Conservation (phyloP, 1,140 invertebrate genomes). For the Lepidurus packardi region DNA sequence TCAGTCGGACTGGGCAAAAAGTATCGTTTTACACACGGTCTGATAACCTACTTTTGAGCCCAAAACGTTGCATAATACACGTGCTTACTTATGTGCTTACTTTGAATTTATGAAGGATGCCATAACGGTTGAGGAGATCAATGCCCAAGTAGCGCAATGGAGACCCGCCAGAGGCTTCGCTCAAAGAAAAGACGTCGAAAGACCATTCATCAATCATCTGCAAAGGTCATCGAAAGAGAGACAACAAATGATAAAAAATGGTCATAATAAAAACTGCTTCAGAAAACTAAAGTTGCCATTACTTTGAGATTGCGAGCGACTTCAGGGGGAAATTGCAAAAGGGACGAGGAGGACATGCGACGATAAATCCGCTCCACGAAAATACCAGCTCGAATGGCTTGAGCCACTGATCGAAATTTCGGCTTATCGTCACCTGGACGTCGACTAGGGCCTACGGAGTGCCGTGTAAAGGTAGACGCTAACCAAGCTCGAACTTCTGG, state of each 20-base stretch:
- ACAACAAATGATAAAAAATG: not conserved
- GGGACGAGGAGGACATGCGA: conserved; percentile 72
- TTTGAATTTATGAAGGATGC: conserved; percentile 93
- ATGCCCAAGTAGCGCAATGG: conserved; percentile 89
- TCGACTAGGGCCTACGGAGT: conserved; percentile 60
- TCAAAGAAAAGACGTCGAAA: conserved; percentile 87
- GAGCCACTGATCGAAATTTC: conserved; percentile 90
- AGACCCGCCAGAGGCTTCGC: conserved; percentile 72
- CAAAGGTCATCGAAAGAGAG: conserved; percentile 26
- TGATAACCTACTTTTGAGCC: not conserved
- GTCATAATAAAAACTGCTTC: not conserved
- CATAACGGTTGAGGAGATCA: conserved; percentile 90
- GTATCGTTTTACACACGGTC: no score
- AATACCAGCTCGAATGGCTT: conserved; percentile 93
- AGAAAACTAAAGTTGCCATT: conserved; percentile 30
- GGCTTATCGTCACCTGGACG: conserved; percentile 71
- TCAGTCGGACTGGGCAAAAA: no score
- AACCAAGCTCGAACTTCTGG: conserved; percentile 94
- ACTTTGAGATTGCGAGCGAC: conserved; percentile 85
- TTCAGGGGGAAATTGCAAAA: conserved; percentile 84
- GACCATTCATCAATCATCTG: conserved; percentile 90
- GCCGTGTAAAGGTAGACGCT: conserved; percentile 93
- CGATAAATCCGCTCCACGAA: conserved; percentile 95
- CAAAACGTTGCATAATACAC: not conserved
- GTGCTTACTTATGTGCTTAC: conserved; percentile 44